These are phyloP conservation scores for Drosophila mercatorum DNA, from an alignment of 2,888 invertebrate genomes.

Conservation along the genomic window DNA sequence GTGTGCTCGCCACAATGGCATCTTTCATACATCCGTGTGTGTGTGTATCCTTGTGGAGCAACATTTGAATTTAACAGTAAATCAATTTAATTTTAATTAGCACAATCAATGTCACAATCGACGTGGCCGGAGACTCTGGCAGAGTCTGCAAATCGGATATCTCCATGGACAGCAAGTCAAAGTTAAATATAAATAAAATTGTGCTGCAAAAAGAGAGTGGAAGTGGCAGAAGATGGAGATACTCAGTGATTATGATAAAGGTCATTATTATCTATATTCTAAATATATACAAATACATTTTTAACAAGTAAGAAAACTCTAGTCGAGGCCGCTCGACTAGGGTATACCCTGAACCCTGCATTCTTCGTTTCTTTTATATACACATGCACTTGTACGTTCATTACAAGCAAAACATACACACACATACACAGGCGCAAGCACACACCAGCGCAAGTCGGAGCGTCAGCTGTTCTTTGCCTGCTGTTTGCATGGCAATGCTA, in stretches of 20 bases:
- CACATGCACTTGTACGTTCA: no score
- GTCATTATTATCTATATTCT: no score
- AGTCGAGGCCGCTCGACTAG: no score
- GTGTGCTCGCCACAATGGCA: conserved; percentile 16
- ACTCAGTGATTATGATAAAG: not conserved
- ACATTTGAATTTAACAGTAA: conserved; percentile 47
- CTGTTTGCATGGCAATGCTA: no score
- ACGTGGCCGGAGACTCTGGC: not conserved
- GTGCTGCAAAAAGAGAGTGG: not conserved
- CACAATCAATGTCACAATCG: conserved; percentile 45
- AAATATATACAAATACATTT: no score
- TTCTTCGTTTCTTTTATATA: no score
- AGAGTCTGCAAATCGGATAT: conserved; percentile 5
- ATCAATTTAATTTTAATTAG: conserved; percentile 55
- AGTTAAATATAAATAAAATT: not conserved
- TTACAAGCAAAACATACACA: no score
- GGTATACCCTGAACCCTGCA: no score
- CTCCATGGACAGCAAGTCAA: conserved; percentile 4
- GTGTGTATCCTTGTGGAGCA: conserved; percentile 15
- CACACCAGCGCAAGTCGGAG: no score
- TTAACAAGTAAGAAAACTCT: no score
- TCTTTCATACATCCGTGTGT: conserved; percentile 2
- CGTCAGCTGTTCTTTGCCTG: no score
- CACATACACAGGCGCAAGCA: no score
- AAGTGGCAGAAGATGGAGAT: not conserved